Evolutionary conservation across 2,797 vertebrate genomes (phyloP), one percentile per base, ranked within the genome.

Genomic region (Streptopelia turtur): DNA sequence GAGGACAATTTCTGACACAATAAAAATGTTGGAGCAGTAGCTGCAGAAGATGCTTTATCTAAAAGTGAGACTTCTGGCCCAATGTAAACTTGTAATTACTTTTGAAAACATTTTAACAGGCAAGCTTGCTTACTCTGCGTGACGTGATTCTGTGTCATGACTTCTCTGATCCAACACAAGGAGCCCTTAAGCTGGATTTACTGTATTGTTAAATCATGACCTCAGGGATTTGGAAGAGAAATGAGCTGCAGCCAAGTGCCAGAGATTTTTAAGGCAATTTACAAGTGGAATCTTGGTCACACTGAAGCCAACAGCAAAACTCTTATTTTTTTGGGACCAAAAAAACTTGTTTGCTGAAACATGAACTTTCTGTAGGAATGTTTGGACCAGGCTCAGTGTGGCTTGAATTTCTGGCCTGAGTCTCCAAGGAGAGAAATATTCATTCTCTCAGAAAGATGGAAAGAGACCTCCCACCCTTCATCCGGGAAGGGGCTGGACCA

Each of bases 171-270:
- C 70, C 1, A 4, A 72, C 70, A 90, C 71, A 72, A 89, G 88
- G 55, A 94, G 70, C 66, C 63, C 77, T 94, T 93, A 92, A 97
- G 80, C 92, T 93, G 94, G 88, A 95, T 96, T 95, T 95, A 83
- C 68, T 59, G 77, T 85, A 70, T 59, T 84, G 90, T 89, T 95
- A 90, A 89, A 92, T 95, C 93, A 87, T 60, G 83, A 70, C 83
- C 88, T 83, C 43, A 8, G 90, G 93, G 95, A 87, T 92, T 94
- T 92, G 85, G 16, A 85, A 90, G 80, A 94, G 64, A 80, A 94
- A 89, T 22, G 81, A 92, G 65, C 87, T 87, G 43, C 78, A 94
- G 83, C 56, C 85, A 94, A 93, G 76, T 11, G 53, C 53, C 45
- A 70, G 61, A 65, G 89, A 57, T 76, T 88, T 94, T 94, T 66